A percentile compares a stretch with the other conserved stretches of the same genome.
Conservation (phyloP, 2,888 invertebrate genomes). For the Tyria jacobaeae region DNA sequence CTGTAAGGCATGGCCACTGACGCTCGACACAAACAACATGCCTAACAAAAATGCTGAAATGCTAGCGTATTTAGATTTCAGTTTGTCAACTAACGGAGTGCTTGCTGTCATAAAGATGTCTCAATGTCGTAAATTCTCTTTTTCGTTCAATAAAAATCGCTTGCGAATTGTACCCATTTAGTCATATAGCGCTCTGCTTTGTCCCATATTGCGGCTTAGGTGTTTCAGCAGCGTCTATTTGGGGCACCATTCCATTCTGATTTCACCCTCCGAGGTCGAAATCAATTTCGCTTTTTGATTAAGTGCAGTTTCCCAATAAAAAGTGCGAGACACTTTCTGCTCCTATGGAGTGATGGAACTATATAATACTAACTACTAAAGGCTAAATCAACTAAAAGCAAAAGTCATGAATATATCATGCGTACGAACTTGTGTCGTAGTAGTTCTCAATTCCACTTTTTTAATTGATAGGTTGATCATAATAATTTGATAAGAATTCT, state of each 20-base stretch:
- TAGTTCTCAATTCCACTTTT: too few species aligned
- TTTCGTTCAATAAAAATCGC: constrained; percentile 97
- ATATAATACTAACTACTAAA: constrained; percentile 99
- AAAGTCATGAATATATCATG: constrained; percentile 97
- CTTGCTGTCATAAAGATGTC: constrained; percentile 99
- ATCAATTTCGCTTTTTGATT: constrained; percentile 98
- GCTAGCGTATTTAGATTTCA: constrained; percentile 99
- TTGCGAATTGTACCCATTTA: constrained; percentile 99
- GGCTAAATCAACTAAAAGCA: constrained; percentile 97
- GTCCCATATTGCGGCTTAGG: constrained; percentile 99
- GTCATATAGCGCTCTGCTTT: constrained; percentile 98
- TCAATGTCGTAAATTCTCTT: constrained; percentile 95
- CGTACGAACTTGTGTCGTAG: constrained; percentile 99
- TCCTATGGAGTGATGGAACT: constrained; percentile 99
- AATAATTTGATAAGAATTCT: too few species aligned
- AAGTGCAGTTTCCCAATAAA: constrained; percentile 97
- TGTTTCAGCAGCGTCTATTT: constrained; percentile 97
- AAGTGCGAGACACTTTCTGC: constrained; percentile 99
- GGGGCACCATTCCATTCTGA: constrained; percentile 99
- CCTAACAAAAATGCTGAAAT: constrained; percentile 99
- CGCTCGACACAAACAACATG: constrained; percentile 98
- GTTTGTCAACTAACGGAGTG: constrained; percentile 99
- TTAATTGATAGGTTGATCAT: too few species aligned
- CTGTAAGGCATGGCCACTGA: constrained; percentile 98
- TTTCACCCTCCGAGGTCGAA: constrained; percentile 99